Conservation (phyloP, 2,888 invertebrate species). For the Dinocampus coccinellae region DNA sequence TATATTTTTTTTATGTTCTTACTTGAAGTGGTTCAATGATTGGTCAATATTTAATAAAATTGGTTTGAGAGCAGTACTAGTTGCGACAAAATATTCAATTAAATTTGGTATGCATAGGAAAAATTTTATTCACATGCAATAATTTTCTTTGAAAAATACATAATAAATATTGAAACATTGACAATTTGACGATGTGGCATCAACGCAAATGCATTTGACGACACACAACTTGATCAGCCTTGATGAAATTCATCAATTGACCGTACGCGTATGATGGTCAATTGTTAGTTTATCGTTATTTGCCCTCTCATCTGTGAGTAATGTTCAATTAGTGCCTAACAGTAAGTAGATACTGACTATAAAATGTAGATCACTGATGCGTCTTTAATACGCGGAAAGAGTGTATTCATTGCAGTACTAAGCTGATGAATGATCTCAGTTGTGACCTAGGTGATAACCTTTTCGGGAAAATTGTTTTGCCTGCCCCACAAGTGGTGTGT, state of each 20-base stretch:
- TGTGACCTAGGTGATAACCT: conserved; percentile 52
- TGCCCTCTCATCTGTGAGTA: neutral
- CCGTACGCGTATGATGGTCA: conserved; percentile 9
- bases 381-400: neutral
- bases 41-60: neutral
- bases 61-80: neutral
- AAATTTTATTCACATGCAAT: neutral
- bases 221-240: neutral
- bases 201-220: neutral
- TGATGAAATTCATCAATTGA: conserved; percentile 10
- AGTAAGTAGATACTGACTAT: neutral
- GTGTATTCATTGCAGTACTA: neutral
- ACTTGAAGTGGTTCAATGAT: neutral
- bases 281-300: conserved; percentile 11
- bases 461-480: conserved; percentile 39
- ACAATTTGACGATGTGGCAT: neutral
- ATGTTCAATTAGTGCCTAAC: neutral
- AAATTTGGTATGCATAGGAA: neutral
- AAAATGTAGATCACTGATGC: neutral
- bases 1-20: neutral
- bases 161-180: neutral
- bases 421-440: conserved; percentile 45
- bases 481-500: conserved; percentile 21
- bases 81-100: neutral
- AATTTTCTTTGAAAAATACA: neutral